Base-by-base conservation (phyloP, 2,888 invertebrate species). In the Halocaridina rubra region DNA sequence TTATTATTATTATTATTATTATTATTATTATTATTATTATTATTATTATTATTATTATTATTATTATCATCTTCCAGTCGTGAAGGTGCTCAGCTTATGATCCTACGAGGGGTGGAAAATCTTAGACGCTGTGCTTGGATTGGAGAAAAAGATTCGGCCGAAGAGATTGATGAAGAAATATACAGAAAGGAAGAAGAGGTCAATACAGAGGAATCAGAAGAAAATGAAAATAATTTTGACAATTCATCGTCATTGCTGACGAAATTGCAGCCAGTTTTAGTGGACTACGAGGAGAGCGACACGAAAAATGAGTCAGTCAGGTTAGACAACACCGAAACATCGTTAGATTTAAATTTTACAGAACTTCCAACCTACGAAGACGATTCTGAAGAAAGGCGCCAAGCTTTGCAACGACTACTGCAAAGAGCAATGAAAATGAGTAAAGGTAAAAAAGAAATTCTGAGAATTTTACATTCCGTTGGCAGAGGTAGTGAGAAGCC, bases 81-180 rank as follows among this genome's bases (percentile, higher is more conserved):
- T 93, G 95, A 95, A 0, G 95, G 95, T 0, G 95, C 95, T 0
- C 95, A 95, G 0, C 91, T 95, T 64, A 94, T 95, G 84, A 93
- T 95, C 90, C 95, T 95, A 84, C 93, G 94, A 89, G 95, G 95
- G 0, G 94, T 95, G 91, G 94, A 94, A 88, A 94, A 95, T 90
- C 92, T 95, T 0, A 94, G 95, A 89, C 94, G 95, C 89, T 95
- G 95, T 90, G 95, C 95, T 0, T 95, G 95, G 91, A 95, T 95
- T 76, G 95, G 95, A 0, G 95, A 95, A 89, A 79, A 88, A 24
- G 94, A 95, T 89, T 95, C 95, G 0, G 95, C 95, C 0, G 95
- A 95, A 90, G 95, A 95, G n/a, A 71, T 72, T 32, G 84, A 10
- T 0, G 84, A 84, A 22, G 78, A 74, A 19, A 79, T 79, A 10